Conservation (phyloP, 2,113 vertebrate genomes). For the Gasterosteus aculeatus region DNA sequence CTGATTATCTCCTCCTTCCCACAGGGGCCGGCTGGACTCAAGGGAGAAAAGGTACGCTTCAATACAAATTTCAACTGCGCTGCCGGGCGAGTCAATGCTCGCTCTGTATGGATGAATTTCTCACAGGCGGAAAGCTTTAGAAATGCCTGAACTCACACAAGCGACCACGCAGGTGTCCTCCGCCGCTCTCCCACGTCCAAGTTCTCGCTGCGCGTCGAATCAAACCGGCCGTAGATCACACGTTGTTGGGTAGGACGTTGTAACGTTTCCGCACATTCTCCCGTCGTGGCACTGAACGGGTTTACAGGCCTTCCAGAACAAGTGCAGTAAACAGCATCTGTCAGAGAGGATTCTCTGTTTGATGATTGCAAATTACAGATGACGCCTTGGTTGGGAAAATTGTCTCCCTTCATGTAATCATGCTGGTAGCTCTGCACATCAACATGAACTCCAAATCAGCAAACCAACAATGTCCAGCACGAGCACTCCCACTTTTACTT, state of each 20-base stretch:
- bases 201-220: conserved; percentile 28
- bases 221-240: conserved; percentile 60
- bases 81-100: conserved; percentile 10
- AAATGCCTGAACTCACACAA: neutral
- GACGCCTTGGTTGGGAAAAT: conserved; percentile 59
- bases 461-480: conserved; percentile 10
- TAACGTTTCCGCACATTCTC: conserved; percentile 64
- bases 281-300: conserved; percentile 62
- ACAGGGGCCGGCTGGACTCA: conserved; percentile 89
- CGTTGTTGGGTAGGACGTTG: conserved; percentile 55
- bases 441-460: conserved; percentile 36
- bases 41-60: conserved; percentile 92
- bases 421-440: conserved; percentile 40
- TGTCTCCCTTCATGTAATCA: conserved; percentile 54
- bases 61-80: conserved; percentile 20
- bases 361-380: conserved; percentile 51
- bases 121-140: conserved; percentile 7
- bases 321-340: conserved; percentile 53
- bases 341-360: conserved; percentile 34
- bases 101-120: neutral
- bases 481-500: neutral
- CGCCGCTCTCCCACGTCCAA: conserved; percentile 24
- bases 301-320: conserved; percentile 64
- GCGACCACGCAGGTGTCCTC: conserved; percentile 30
- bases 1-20: conserved; percentile 58